These are phyloP conservation scores for Epicauta chinensis DNA, from an alignment of 1,140 invertebrate species.

Conservation along the genomic window DNA sequence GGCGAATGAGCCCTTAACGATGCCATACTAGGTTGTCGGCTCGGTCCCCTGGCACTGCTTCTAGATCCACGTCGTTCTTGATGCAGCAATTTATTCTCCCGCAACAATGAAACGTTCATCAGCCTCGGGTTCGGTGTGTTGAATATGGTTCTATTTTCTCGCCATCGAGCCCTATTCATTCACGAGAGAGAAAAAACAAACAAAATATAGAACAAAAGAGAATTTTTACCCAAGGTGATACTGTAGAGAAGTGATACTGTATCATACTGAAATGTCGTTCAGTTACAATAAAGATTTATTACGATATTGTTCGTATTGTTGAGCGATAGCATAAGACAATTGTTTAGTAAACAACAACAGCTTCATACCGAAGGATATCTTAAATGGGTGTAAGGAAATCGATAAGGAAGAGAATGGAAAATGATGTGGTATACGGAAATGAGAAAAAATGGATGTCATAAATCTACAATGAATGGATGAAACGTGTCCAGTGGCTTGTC, in stretches of 20 bases:
- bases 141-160: conserved; percentile 87
- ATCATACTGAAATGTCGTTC: too few species aligned
- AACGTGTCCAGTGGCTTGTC: too few species aligned
- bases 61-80: conserved; percentile 70
- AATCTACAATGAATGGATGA: too few species aligned
- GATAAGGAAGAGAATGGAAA: too few species aligned
- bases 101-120: conserved; percentile 79
- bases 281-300: too few species aligned
- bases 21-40: conserved; percentile 73
- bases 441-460: too few species aligned
- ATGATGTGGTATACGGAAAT: too few species aligned
- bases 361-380: neutral
- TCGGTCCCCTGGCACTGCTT: conserved; percentile 65
- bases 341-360: too few species aligned
- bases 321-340: too few species aligned
- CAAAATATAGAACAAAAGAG: neutral
- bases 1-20: conserved; percentile 74
- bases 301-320: too few species aligned
- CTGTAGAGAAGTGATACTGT: too few species aligned
- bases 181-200: neutral
- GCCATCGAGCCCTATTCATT: conserved; percentile 76
- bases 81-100: conserved; percentile 74
- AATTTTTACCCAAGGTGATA: too few species aligned
- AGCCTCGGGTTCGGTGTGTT: conserved; percentile 88
- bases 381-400: neutral